phyloP scores from a whole-genome alignment of 2,888 invertebrate species.

The Tenthredo distinguenda region DNA sequence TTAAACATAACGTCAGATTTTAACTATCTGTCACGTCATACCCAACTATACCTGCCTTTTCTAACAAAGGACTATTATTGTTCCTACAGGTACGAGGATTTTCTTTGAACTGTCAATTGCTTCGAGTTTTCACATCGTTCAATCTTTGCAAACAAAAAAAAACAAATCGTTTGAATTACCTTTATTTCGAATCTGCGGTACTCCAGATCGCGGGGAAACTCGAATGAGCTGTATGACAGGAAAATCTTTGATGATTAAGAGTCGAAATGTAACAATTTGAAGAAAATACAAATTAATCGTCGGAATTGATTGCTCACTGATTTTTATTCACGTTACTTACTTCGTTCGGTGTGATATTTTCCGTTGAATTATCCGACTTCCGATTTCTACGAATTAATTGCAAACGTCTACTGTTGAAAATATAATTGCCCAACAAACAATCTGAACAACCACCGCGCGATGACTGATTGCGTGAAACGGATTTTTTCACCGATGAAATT shows the following conservation, averaged over 20 bases:
- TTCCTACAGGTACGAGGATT: background rate
- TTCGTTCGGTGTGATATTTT: background rate
- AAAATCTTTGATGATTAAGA: background rate
- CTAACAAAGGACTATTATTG: background rate
- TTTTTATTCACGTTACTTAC: background rate
- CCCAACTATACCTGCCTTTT: background rate
- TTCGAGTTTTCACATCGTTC: background rate
- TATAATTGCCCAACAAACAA: slow-evolving; percentile 12
- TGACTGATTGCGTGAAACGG: background rate
- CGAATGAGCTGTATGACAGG: background rate
- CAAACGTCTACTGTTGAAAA: slow-evolving; percentile 23
- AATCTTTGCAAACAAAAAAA: background rate
- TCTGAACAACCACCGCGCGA: background rate
- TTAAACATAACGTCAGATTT: background rate
- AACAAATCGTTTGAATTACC: background rate
- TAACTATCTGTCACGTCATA: background rate
- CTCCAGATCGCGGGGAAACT: background rate
- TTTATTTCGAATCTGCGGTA: background rate
- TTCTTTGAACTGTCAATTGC: background rate
- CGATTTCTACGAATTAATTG: background rate
- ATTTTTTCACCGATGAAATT: background rate
- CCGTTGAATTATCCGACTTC: background rate
- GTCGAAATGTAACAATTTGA: background rate
- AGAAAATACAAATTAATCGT: background rate
- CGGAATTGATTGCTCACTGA: background rate